These are phyloP conservation scores for Morelia viridis DNA, from an alignment of 2,797 vertebrate species.

Conservation along the genomic window DNA sequence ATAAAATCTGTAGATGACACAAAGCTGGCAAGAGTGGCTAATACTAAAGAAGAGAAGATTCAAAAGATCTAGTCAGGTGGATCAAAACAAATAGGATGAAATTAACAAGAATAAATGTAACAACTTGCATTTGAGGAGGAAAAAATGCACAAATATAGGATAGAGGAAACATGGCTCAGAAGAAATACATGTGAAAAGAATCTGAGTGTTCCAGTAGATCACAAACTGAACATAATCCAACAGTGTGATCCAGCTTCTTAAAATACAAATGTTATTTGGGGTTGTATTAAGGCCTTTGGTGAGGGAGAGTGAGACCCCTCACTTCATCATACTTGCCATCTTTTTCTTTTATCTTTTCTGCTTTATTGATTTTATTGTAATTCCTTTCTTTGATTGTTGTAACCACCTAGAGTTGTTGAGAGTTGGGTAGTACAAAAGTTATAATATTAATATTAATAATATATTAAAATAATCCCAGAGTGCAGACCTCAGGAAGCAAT, in stretches of 20 bases:
- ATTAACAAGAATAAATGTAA: background rate
- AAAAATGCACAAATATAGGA: background rate
- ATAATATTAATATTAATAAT: background rate
- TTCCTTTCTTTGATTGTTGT: background rate
- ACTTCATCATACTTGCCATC: background rate
- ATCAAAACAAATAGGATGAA: background rate
- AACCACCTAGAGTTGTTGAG: background rate
- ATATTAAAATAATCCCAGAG: background rate
- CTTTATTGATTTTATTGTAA: no score
- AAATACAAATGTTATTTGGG: background rate
- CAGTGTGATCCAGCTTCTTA: background rate
- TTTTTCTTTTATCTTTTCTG: no score
- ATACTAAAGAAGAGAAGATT: background rate
- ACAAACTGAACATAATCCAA: background rate
- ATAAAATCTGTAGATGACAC: background rate
- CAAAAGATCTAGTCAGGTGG: background rate
- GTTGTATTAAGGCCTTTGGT: background rate
- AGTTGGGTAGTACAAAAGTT: background rate
- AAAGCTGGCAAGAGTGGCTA: background rate
- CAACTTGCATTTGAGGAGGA: background rate
- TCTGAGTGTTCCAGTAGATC: background rate
- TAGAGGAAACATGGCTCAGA: background rate
- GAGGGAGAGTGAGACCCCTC: background rate
- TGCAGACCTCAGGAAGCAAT: background rate
- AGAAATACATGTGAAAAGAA: background rate